phyloP scores from a whole-genome alignment of 2,113 vertebrate species.

The Solenodon paradoxus region DNA sequence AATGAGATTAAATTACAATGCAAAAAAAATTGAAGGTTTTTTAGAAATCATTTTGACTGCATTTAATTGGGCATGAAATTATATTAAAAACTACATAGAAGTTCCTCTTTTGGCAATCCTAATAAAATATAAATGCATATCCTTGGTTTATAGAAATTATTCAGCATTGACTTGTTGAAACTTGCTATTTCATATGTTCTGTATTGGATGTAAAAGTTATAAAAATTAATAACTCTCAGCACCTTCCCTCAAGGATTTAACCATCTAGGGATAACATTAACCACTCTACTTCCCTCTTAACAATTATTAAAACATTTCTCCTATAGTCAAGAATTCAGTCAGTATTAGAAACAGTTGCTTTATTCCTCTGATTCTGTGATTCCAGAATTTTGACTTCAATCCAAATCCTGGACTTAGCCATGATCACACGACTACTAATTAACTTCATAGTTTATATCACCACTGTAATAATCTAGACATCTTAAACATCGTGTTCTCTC shows the following conservation, averaged over 20 bases:
- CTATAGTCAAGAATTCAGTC: not conserved
- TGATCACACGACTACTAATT: not conserved
- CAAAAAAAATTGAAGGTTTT: not conserved
- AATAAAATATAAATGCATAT: not conserved
- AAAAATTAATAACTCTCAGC: not conserved
- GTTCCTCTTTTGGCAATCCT: not conserved
- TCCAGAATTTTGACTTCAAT: not conserved
- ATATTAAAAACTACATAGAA: conserved; percentile 5
- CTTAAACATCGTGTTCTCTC: not conserved
- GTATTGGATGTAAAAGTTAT: not conserved
- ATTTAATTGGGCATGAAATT: not conserved
- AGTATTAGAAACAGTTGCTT: not conserved
- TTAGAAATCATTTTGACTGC: not conserved
- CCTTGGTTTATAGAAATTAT: conserved; percentile 41
- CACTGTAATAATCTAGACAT: not conserved
- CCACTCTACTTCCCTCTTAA: not conserved
- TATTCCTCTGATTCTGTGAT: not conserved
- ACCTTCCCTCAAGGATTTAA: not conserved
- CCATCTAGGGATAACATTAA: not conserved
- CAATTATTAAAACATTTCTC: not conserved
- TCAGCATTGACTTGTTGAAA: conserved; percentile 25
- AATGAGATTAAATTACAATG: not conserved
- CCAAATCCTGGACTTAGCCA: not conserved
- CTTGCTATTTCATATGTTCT: not conserved
- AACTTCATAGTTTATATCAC: not conserved